Evolutionary conservation across 2,888 invertebrate species (phyloP), one percentile per base, ranked within the genome.

Genomic region (Luperina testacea): DNA sequence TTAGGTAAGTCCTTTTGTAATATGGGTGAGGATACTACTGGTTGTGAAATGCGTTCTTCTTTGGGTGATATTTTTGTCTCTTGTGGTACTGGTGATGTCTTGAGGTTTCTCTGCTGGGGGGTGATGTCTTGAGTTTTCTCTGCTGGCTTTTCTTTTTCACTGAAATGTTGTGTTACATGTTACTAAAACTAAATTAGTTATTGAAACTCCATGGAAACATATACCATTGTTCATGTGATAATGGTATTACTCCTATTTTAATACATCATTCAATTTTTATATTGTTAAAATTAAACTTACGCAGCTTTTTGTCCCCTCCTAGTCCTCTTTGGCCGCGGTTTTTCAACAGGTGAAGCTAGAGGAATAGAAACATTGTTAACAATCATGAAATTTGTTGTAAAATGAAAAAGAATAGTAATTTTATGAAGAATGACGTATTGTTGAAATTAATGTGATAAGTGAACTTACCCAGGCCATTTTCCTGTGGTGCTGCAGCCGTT

Each of bases 261-360:
- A 32, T 32, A 32, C 32, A 57, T 24, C 59, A 27, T 61, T 61
- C 11, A 6, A 61, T 17, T 17, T 17, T 61, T 27, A 32, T 17
- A 1, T 15, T 69, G 15, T 38, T 13, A 59, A 32, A 65, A 27
- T 0, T 27, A 9, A 59, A 89, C 96, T 95, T 90, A 96, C 96
- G 90, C 90, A 1, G 93, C 93, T 88, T 96, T 96, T 63, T 92
- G 93, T 3, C 87, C 94, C 63, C 94, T 88, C 72, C 95, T 93
- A 0, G 96, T 96, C 6, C 96, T 89, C 77, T 96, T 96, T 0
- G 96, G 95, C 59, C 96, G 89, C 0, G 95, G 94, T 78, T 95
- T 96, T 0, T 96, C 95, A 2, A 92, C 90, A 1, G 96, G 95
- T 0, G 96, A 95, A 0, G 90, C 95, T 94, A 85, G 74, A 78